These are phyloP conservation scores for Cottus gobio DNA, from an alignment of 2,113 vertebrate genomes.

Conservation along the genomic window DNA sequence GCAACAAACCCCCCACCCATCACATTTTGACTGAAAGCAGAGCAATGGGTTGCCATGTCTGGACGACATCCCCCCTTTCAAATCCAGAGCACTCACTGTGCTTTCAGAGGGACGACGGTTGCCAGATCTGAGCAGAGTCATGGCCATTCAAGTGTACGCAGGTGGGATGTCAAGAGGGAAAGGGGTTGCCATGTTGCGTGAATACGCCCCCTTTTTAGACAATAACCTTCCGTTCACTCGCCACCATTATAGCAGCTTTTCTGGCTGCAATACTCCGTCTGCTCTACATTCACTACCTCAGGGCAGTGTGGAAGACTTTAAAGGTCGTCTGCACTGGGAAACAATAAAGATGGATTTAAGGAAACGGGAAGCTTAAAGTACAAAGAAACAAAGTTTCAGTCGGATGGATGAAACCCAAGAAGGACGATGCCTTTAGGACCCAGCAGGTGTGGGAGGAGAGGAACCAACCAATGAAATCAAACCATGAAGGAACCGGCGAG, in stretches of 20 bases:
- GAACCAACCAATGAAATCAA: too few relatives aligned
- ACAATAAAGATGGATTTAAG: neutral
- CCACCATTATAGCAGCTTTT: neutral
- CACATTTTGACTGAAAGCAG: neutral
- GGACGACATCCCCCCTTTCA: conserved; percentile 10
- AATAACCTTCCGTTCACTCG: neutral
- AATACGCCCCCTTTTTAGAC: conserved; percentile 11
- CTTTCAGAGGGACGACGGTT: conserved; percentile 7
- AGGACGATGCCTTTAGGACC: too few relatives aligned
- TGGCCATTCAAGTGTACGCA: conserved; percentile 61
- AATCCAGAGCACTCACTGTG: neutral
- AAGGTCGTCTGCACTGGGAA: neutral
- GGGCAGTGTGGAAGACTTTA: conserved; percentile 46
- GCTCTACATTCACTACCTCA: too few relatives aligned
- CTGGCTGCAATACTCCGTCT: too few relatives aligned
- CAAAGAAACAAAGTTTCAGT: conserved; percentile 2
- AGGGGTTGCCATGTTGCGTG: conserved; percentile 10
- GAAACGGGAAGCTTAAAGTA: neutral
- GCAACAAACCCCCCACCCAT: neutral
- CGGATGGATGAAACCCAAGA: too few relatives aligned
- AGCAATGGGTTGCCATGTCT: conserved; percentile 37
- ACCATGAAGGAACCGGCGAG: too few relatives aligned
- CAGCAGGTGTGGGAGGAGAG: too few relatives aligned
- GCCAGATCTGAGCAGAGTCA: conserved; percentile 20
- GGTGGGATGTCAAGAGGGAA: conserved; percentile 28